Base-by-base conservation (phyloP, 2,113 vertebrate genomes). In the Pampusana beccarii region DNA sequence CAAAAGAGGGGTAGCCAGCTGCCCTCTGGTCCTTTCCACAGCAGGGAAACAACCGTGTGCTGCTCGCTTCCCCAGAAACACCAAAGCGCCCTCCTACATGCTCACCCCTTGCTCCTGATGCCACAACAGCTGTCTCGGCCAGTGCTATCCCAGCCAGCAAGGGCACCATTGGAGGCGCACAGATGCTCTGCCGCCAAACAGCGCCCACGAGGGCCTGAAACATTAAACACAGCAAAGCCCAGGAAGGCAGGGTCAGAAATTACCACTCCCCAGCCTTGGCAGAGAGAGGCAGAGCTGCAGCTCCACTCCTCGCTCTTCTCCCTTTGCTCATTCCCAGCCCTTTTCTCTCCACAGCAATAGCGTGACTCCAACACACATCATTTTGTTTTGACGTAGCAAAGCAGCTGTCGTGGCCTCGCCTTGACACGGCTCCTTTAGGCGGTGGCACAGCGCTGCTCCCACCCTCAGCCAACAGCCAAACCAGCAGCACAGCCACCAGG, bases 251-350 rank as follows among this genome's bases (percentile, higher is more conserved):
- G 60, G 58, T 87, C 90, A 80, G 62, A 83, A 91, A 85, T 42
- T 57, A 44, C 66, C 3, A 7, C 77, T 85, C 64, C 31, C 58
- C 62, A 70, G 85, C 26, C 38, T 62, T 61, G 58, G 71, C 90
- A 79, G 60, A 72, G 51, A 62, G 36, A 91, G 36, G 33, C 54
- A 66, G 74, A 92, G 62, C 70, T 89, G 42, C 25, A 9, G 50
- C 82, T 79, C 65, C 0, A 0, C 70, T 40, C 58, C 64, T 70
- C 8, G 2, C 65, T 78, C 77, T 80, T 87, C 91, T 79, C 56
- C 57, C 50, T 72, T 94, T 91, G 94, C 92, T 90, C 92, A 91
- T 94, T 96, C 87, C 60, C 91, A 96, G 91, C 38, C 79, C 78
- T 84, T 83, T 87, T 61, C 85, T 95, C 81, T 91, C 53, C 4